Percentiles rank a stretch among this genome's conserved stretches.
phyloP scores from a whole-genome alignment of 1,140 invertebrate genomes.

The Patella vulgata region DNA sequence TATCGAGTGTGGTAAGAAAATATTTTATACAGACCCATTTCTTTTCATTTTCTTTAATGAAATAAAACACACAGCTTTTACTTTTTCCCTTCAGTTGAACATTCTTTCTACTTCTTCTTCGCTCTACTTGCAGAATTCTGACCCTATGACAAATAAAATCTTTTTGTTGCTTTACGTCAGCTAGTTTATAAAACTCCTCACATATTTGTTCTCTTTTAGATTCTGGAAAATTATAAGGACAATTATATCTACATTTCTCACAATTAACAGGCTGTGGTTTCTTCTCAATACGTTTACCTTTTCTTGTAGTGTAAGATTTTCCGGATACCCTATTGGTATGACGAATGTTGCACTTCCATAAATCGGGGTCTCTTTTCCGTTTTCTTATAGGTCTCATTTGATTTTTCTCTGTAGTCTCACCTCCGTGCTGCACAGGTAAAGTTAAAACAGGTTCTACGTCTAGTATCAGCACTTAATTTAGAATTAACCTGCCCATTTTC shows the following conservation, averaged over 20 bases:
- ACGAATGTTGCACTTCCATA: too few species aligned
- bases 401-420: too few species aligned
- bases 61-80: constrained; percentile 4
- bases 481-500: too few species aligned
- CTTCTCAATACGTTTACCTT: constrained; percentile 9
- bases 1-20: not conserved
- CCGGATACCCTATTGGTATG: too few species aligned
- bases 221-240: constrained; percentile 24
- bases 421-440: too few species aligned
- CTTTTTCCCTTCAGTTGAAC: constrained; percentile 2
- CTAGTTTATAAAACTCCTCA: constrained; percentile 9
- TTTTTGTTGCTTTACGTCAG: constrained; percentile 4
- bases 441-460: too few species aligned
- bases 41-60: constrained; percentile 3
- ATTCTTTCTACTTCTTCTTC: constrained; percentile 9
- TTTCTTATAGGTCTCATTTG: too few species aligned
- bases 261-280: constrained; percentile 2
- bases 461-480: too few species aligned
- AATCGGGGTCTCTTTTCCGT: too few species aligned
- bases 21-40: constrained; percentile 1
- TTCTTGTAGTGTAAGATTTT: constrained; percentile 3
- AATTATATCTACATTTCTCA: constrained; percentile 25
- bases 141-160: constrained; percentile 22
- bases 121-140: constrained; percentile 2
- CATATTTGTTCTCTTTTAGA: constrained; percentile 15